Conservation (phyloP, 2,888 invertebrate species). For the Deladenus siricidicola region DNA sequence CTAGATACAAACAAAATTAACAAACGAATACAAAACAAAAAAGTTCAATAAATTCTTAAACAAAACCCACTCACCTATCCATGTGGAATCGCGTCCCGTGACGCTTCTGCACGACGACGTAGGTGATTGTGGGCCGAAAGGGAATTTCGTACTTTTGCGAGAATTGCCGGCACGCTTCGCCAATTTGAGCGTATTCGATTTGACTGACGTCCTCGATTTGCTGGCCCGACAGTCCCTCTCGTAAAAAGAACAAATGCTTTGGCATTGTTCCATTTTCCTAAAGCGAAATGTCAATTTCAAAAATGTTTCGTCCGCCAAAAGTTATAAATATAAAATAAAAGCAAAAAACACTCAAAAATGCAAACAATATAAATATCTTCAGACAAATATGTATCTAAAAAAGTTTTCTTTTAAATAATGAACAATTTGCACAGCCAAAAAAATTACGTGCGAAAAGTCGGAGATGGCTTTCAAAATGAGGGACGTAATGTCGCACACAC, state of each 20-base stretch:
- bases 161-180: background rate
- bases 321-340: background rate
- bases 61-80: background rate
- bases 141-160: background rate
- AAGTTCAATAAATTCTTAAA: too few relatives aligned
- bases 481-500: too few relatives aligned
- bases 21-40: too few relatives aligned
- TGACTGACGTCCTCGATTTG: background rate
- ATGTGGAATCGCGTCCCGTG: slow-evolving; percentile 39
- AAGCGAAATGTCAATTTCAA: too few relatives aligned
- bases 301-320: too few relatives aligned
- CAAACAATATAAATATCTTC: too few relatives aligned
- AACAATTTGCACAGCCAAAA: too few relatives aligned
- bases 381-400: too few relatives aligned
- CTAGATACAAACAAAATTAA: too few relatives aligned
- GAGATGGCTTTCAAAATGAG: too few relatives aligned
- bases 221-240: background rate
- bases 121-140: slow-evolving; percentile 45
- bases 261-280: background rate
- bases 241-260: background rate
- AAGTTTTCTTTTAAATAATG: too few relatives aligned
- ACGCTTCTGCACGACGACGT: slow-evolving; percentile 47
- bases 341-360: background rate
- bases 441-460: too few relatives aligned
- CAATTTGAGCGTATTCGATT: background rate